Percentiles rank a stretch among this genome's conserved stretches.
Conservation (phyloP, 1,140 invertebrate genomes). For the Drosophila malerkotliana region DNA sequence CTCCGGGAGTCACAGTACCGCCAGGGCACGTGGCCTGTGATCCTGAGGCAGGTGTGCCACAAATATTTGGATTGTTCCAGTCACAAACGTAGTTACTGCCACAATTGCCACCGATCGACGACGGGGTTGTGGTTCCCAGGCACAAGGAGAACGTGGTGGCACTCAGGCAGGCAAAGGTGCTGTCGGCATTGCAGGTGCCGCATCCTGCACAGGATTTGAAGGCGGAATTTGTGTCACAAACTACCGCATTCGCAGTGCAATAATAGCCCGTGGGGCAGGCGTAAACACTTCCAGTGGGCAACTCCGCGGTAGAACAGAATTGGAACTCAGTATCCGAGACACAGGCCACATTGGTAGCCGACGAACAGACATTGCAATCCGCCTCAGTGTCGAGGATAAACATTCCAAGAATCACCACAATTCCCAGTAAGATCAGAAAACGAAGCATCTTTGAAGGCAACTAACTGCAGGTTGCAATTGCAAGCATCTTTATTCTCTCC, state of each 20-base stretch:
- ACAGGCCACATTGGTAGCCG: constrained; percentile 25
- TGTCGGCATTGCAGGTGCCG: constrained; percentile 17
- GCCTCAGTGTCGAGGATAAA: constrained; percentile 15
- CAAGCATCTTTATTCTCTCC: constrained; percentile 18
- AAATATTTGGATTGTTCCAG: constrained; percentile 26
- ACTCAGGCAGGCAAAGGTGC: constrained; percentile 45
- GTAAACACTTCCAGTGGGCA: constrained; percentile 15
- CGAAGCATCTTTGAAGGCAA: constrained; percentile 45
- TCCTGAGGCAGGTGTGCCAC: constrained; percentile 16
- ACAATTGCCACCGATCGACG: constrained; percentile 19
- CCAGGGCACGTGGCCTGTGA: constrained; percentile 33
- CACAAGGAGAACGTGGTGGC: constrained; percentile 41
- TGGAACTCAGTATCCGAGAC: constrained; percentile 43
- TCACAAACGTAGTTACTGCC: constrained; percentile 33
- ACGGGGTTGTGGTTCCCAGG: constrained; percentile 24
- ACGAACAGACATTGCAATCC: constrained; percentile 47
- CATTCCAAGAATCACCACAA: constrained; percentile 12
- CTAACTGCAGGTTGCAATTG: constrained; percentile 6
- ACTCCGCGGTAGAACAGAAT: constrained; percentile 19
- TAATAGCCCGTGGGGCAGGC: constrained; percentile 40
- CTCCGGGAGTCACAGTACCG: not conserved
- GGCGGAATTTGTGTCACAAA: constrained; percentile 19
- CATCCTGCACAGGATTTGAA: constrained; percentile 36
- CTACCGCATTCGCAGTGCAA: constrained; percentile 20
- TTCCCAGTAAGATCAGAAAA: constrained; percentile 20